Conservation (phyloP, 2,888 invertebrate species). For the Harmothoe impar region DNA sequence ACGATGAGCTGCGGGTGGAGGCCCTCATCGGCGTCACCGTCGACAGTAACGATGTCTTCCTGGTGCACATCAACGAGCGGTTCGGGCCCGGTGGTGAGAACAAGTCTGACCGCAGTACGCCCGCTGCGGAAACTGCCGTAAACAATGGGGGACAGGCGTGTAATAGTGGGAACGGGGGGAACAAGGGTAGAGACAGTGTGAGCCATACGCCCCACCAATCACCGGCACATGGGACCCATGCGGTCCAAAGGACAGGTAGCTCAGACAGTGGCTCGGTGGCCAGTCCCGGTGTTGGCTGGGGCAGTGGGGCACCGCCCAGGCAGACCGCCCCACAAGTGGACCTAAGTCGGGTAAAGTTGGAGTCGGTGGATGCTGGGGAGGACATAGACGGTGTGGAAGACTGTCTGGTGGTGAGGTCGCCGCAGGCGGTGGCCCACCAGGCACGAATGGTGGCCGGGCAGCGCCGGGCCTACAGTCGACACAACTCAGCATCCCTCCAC, state of each 20-base stretch:
- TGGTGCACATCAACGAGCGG: constrained; percentile 68
- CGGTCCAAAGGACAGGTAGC: constrained; percentile 40
- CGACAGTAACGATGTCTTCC: constrained; percentile 68
- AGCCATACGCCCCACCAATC: constrained; percentile 17
- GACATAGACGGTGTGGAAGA: constrained; percentile 2
- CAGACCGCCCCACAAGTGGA: constrained; percentile 15
- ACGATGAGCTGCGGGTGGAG: constrained; percentile 65
- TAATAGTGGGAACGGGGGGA: neutral
- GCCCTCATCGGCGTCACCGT: constrained; percentile 67
- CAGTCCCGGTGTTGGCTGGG: constrained; percentile 20
- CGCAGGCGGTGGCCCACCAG: constrained; percentile 58
- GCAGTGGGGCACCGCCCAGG: neutral
- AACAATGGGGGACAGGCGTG: constrained; percentile 31
- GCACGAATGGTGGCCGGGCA: constrained; percentile 48
- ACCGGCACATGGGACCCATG: constrained; percentile 11
- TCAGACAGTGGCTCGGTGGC: constrained; percentile 38
- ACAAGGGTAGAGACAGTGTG: neutral
- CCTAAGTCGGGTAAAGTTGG: constrained; percentile 31
- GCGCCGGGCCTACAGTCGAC: neutral
- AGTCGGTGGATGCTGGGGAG: constrained; percentile 27
- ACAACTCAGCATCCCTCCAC: constrained; percentile 14
- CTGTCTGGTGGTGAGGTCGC: constrained; percentile 38
- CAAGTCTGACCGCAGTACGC: neutral
- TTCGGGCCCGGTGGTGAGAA: constrained; percentile 61
- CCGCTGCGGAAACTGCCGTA: neutral